Evolutionary conservation across 2,113 vertebrate genomes (phyloP).

Genomic region (Eudyptes chrysolophus): DNA sequence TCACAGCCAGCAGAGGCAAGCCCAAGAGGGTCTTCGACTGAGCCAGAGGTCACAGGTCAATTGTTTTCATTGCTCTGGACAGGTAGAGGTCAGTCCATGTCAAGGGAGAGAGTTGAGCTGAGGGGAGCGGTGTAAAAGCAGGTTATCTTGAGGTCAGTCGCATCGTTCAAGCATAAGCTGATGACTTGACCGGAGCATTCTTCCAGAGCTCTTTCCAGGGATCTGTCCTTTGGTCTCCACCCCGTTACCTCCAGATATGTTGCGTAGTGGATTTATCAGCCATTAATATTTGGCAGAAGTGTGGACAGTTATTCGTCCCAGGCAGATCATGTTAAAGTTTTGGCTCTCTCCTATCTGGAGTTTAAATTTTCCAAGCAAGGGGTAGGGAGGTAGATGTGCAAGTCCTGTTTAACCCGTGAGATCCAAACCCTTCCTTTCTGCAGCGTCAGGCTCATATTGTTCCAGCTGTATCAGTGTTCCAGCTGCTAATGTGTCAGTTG

Average conservation of each 20-base stretch:
- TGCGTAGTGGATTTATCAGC: neutral
- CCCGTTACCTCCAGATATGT: neutral
- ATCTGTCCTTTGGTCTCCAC: neutral
- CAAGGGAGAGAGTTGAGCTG: neutral
- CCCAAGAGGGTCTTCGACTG: neutral
- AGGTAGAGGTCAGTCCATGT: neutral
- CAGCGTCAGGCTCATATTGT: accelerated
- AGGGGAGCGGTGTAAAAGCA: neutral
- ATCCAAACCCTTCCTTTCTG: neutral
- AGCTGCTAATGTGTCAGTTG: neutral
- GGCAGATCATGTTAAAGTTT: neutral
- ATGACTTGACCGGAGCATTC: neutral
- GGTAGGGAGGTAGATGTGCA: neutral
- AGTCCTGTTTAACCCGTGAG: neutral
- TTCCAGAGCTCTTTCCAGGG: neutral
- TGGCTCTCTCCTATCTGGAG: neutral
- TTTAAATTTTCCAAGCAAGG: neutral
- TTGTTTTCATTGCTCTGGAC: neutral
- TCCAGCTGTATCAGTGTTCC: neutral
- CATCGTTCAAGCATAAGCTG: neutral
- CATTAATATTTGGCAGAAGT: neutral
- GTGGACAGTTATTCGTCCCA: neutral
- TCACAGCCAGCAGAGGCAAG: neutral
- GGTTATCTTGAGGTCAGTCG: neutral
- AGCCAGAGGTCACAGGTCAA: neutral